These are phyloP conservation scores for Festucalex cinctus DNA, from an alignment of 2,113 vertebrate species.

Conservation along the genomic window DNA sequence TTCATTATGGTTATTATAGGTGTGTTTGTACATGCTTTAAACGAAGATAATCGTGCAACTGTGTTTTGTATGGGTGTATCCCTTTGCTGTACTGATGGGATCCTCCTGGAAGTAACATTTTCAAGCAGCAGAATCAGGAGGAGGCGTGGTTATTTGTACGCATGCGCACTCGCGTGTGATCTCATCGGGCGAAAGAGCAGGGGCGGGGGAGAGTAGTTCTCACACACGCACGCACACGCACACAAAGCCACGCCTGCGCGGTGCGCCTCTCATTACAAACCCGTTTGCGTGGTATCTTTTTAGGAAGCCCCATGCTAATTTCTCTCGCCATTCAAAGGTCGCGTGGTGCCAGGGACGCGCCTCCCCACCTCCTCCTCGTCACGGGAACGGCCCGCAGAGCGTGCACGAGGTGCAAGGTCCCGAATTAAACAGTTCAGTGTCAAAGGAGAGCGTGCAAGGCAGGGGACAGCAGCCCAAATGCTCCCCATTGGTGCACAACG, in stretches of 20 bases:
- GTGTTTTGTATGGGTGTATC: background rate
- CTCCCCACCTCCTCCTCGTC: constrained; percentile 39
- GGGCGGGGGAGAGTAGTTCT: constrained; percentile 34
- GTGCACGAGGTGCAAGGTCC: constrained; percentile 73
- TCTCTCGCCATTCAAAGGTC: constrained; percentile 72
- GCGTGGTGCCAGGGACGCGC: constrained; percentile 75
- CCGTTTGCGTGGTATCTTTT: constrained; percentile 67
- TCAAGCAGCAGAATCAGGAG: constrained; percentile 37
- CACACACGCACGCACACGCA: constrained; percentile 28
- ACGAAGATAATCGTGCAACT: background rate
- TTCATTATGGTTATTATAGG: background rate
- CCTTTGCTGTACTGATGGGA: constrained; percentile 33
- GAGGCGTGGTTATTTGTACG: constrained; percentile 55
- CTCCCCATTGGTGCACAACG: constrained; percentile 64
- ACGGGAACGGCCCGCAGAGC: constrained; percentile 70
- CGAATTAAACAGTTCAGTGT: constrained; percentile 68
- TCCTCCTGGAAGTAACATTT: constrained; percentile 48
- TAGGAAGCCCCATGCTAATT: constrained; percentile 70
- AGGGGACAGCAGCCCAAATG: constrained; percentile 59
- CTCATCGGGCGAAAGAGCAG: constrained; percentile 36
- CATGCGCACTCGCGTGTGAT: constrained; percentile 55
- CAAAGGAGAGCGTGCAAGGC: constrained; percentile 59
- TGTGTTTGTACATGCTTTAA: background rate
- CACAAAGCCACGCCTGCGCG: constrained; percentile 73
- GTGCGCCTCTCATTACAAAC: constrained; percentile 56